Percentiles rank a stretch among this genome's conserved stretches.
These are phyloP conservation scores for Wasmannia auropunctata DNA, from an alignment of 1,140 invertebrate genomes.

Conservation along the genomic window DNA sequence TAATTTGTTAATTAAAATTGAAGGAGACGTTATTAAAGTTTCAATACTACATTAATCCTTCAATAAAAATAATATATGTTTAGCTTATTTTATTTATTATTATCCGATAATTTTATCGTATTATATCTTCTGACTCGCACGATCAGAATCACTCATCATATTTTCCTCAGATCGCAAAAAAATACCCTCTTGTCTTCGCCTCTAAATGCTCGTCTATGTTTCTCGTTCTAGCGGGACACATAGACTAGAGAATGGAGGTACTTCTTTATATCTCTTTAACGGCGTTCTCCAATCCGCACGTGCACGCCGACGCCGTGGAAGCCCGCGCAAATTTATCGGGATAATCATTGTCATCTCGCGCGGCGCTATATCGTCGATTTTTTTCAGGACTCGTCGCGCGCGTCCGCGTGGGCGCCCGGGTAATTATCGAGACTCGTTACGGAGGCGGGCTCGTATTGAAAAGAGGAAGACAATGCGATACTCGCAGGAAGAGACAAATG, in stretches of 20 bases:
- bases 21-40: background rate
- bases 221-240: background rate
- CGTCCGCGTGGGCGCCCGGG: conserved; percentile 10
- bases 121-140: background rate
- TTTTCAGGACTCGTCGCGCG: background rate
- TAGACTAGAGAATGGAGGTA: background rate
- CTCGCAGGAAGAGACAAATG: background rate
- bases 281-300: background rate
- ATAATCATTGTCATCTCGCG: conserved; percentile 67
- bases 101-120: background rate
- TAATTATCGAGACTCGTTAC: conserved; percentile 59
- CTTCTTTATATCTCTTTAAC: background rate
- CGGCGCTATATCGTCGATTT: conserved; percentile 35
- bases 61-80: background rate
- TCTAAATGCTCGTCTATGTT: background rate
- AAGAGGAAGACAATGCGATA: conserved; percentile 30
- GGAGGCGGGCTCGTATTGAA: conserved; percentile 15
- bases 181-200: background rate
- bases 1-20: background rate
- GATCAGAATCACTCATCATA: background rate
- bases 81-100: background rate
- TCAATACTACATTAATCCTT: background rate
- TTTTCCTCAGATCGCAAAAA: background rate
- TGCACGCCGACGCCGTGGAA: conserved; percentile 12
- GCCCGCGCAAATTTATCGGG: conserved; percentile 65